Evolutionary conservation across 2,797 vertebrate species (phyloP).

Genomic region (Brachymystax lenok): DNA sequence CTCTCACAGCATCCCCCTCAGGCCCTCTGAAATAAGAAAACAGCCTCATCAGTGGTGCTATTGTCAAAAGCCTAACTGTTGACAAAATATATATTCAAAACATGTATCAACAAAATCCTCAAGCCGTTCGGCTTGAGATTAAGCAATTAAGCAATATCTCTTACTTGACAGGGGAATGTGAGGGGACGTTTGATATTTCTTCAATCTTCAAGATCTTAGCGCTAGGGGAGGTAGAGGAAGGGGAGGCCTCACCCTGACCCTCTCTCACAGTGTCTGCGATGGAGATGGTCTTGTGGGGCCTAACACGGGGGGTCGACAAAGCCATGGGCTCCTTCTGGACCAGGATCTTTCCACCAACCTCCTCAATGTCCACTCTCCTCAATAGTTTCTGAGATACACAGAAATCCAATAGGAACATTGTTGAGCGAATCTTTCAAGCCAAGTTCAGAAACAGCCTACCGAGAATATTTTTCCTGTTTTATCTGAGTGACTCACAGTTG

Average conservation of each 20-base stretch:
- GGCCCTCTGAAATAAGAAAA: conserved; percentile 22
- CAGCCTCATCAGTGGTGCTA: not conserved
- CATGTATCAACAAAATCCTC: not conserved
- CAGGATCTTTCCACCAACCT: conserved; percentile 75
- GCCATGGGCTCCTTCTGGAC: conserved; percentile 33
- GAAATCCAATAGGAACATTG: not conserved
- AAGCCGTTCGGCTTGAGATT: not conserved
- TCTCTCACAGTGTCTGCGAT: conserved; percentile 42
- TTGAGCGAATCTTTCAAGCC: not conserved
- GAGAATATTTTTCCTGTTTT: not conserved
- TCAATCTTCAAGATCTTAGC: conserved; percentile 92
- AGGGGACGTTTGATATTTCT: conserved; percentile 69
- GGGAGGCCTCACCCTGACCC: conserved; percentile 52
- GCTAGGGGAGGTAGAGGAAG: conserved; percentile 74
- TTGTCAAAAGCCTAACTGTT: not conserved
- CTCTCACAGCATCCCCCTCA: not conserved
- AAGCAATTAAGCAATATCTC: conserved; percentile 9
- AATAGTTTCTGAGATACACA: conserved; percentile 81
- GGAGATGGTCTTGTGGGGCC: not conserved
- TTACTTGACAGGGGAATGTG: conserved; percentile 50
- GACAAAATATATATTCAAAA: not conserved
- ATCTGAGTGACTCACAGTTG: conserved; percentile 78
- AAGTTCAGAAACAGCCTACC: not conserved
- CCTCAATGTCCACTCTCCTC: conserved; percentile 85
- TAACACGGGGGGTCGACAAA: not conserved